These are phyloP conservation scores for Ceratina japonica DNA, from an alignment of 1,140 invertebrate genomes.

Conservation along the genomic window DNA sequence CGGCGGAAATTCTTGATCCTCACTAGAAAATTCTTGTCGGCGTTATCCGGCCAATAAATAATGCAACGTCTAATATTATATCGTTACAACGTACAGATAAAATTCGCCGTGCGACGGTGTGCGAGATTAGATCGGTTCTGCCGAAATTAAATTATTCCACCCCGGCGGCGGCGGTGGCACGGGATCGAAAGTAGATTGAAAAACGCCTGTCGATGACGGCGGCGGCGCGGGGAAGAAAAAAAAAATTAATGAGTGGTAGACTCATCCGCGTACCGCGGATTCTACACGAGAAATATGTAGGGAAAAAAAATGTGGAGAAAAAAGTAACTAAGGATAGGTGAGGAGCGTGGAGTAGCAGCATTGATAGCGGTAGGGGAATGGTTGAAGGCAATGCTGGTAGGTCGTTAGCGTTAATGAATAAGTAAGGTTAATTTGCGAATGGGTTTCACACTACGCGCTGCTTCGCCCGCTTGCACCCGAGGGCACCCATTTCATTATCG, in stretches of 20 bases:
- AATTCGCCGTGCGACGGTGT: too few species aligned
- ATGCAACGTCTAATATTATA: too few species aligned
- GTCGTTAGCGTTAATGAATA: conserved; percentile 76
- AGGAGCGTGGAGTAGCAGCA: conserved; percentile 16
- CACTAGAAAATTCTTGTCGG: neutral
- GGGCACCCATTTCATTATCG: conserved; percentile 76
- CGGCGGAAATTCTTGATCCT: neutral
- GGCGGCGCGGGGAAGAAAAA: conserved; percentile 41
- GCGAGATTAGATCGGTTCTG: too few species aligned
- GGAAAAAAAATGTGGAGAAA: neutral
- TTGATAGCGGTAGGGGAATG: conserved; percentile 12
- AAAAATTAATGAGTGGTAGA: conserved; percentile 50
- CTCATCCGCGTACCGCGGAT: conserved; percentile 25
- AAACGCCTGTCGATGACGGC: conserved; percentile 37
- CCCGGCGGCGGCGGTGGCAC: conserved; percentile 12
- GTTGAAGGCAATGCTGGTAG: conserved; percentile 53
- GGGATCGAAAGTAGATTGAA: neutral
- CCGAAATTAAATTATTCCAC: neutral
- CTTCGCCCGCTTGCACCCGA: conserved; percentile 59
- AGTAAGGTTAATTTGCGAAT: conserved; percentile 77
- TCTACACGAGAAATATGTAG: neutral
- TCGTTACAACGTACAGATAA: too few species aligned
- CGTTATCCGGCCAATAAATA: too few species aligned
- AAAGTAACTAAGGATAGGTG: neutral
- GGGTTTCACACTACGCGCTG: conserved; percentile 68